Evolutionary conservation across 1,140 invertebrate species (phyloP), one percentile per base, ranked within the genome.

Genomic region (Venustaconcha ellipsiformis): DNA sequence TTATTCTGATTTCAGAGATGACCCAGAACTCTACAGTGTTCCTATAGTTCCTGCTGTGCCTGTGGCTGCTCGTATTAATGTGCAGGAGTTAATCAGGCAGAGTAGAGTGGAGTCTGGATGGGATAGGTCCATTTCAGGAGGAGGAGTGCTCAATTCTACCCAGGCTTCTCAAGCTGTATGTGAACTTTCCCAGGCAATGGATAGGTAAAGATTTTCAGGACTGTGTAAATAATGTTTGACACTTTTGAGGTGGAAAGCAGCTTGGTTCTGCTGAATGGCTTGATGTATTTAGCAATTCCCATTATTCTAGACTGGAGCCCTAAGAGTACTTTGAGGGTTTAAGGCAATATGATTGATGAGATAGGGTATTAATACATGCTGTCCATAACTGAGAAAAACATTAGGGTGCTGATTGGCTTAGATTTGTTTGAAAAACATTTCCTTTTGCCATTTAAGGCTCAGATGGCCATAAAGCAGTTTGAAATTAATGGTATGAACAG

Each of bases 131-230:
- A 67, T 83, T n/a, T 76, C 73, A 55, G 82, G 81, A 67, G 84
- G 83, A 68, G 94, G 94, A 62, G 93, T 96, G 66, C 92, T 97
- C 11, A 93, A 93, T 14, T 93, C 94, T 26, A 92, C 95, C 17
- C 94, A 96, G 80, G 94, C 96, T 0, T 94, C 95, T 0, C 94
- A 96, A 86, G 95, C 96, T 4, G 93, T 96, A 59, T 97, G 96
- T 88, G 94, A 94, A 0, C 87, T 98, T 14, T 95, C 95, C 0
- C 95, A 96, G 77, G 94, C 95, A 83, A 95, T 96, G 0, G 96
- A 97, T 86, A 93, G 90, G 92, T 92, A 80, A 74, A 57, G 20
- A 17, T 30, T 14, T 20, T 20, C 14, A 20, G 30, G 8, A 48
- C 30, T 55, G n/a, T 68, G 17, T 20, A 8, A 20, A 20, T n/a